Evolutionary conservation across 1,140 invertebrate species (phyloP).

Genomic region (Adelges cooleyi): DNA sequence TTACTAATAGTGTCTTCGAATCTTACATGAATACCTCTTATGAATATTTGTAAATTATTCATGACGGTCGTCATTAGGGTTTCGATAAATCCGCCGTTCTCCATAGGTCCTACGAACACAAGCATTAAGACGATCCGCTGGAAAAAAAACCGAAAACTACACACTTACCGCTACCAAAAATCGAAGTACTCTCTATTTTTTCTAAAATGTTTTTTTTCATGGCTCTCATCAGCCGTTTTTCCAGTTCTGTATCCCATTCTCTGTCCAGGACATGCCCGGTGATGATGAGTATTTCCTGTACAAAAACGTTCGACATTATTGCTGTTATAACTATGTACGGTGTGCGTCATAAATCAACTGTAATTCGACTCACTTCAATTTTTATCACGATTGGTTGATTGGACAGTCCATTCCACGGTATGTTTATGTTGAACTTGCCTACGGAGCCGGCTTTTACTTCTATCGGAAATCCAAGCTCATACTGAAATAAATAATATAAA

Average conservation of each 20-base stretch:
- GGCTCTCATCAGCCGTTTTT: conserved; percentile 57
- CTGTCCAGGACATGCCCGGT: conserved; percentile 58
- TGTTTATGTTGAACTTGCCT: conserved; percentile 60
- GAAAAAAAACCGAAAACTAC: neutral
- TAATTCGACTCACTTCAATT: conserved; percentile 50
- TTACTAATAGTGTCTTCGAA: conserved; percentile 65
- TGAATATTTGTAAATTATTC: conserved; percentile 68
- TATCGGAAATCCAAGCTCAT: conserved; percentile 64
- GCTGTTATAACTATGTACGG: neutral
- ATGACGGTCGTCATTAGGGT: conserved; percentile 59
- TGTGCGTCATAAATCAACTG: too few relatives aligned
- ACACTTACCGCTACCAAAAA: conserved; percentile 39
- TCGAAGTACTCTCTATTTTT: conserved; percentile 40
- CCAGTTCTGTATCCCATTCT: conserved; percentile 59
- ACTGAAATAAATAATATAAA: conserved; percentile 44
- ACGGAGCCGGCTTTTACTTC: conserved; percentile 68
- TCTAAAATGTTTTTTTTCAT: conserved; percentile 54
- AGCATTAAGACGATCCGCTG: neutral
- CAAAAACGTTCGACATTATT: conserved; percentile 19
- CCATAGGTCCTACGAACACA: conserved; percentile 20
- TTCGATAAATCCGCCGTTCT: conserved; percentile 48
- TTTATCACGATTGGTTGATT: conserved; percentile 54
- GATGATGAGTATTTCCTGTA: conserved; percentile 57
- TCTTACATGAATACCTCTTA: conserved; percentile 68
- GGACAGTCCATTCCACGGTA: conserved; percentile 65